These are phyloP conservation scores for Shinisaurus crocodilurus DNA, from an alignment of 2,113 vertebrate species.

Conservation along the genomic window DNA sequence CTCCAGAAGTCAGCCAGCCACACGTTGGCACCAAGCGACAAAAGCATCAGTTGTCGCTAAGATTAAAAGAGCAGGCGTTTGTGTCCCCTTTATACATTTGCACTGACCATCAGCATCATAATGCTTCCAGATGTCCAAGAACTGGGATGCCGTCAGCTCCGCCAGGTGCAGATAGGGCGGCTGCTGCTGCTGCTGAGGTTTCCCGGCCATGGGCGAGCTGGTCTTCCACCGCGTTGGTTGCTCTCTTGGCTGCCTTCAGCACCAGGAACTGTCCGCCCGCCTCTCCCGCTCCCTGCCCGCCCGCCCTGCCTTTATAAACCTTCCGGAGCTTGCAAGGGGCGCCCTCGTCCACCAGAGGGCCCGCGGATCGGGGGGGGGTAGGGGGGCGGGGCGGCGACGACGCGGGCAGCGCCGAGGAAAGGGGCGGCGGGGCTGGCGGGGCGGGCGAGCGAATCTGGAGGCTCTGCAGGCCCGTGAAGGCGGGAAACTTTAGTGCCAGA, in stretches of 20 bases:
- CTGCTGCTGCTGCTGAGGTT: slow-evolving; percentile 89
- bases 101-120: slow-evolving; percentile 94
- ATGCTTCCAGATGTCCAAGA: slow-evolving; percentile 97
- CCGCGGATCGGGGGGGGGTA: slow-evolving; percentile 51
- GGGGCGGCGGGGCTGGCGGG: slow-evolving; percentile 41
- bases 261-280: slow-evolving; percentile 38
- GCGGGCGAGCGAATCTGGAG: too few species aligned
- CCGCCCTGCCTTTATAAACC: slow-evolving; percentile 85
- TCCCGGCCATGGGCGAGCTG: slow-evolving; percentile 82
- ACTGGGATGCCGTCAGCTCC: slow-evolving; percentile 95
- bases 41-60: neutral
- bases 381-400: neutral
- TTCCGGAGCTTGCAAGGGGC: slow-evolving; percentile 49
- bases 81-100: slow-evolving; percentile 20
- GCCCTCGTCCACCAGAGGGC: slow-evolving; percentile 75
- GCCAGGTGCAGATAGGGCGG: slow-evolving; percentile 94
- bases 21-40: neutral
- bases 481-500: neutral
- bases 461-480: neutral
- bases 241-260: slow-evolving; percentile 34
- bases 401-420: too few species aligned
- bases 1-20: neutral
- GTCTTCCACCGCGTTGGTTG: slow-evolving; percentile 40
- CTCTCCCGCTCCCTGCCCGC: slow-evolving; percentile 67
- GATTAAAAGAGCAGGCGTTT: neutral